Conservation (phyloP, 2,888 invertebrate species). For the Nysson spinosus region DNA sequence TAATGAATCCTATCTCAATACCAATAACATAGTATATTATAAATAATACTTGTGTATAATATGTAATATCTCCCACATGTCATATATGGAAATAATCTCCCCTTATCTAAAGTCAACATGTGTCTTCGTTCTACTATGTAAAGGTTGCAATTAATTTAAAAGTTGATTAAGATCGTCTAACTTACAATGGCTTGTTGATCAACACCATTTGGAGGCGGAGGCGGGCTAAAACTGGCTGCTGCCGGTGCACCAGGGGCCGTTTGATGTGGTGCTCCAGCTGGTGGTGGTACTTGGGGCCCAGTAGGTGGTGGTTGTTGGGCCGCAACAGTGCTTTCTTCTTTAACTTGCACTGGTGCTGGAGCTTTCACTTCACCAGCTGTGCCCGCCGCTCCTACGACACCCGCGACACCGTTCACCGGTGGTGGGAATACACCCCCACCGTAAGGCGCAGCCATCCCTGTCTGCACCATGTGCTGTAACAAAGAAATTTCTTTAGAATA, state of each 20-base stretch:
- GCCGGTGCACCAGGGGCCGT: conserved; percentile 71
- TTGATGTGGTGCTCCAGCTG: conserved; percentile 69
- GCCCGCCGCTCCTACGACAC: conserved; percentile 78
- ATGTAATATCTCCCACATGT: no score
- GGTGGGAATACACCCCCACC: conserved; percentile 81
- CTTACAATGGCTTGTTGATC: conserved; percentile 75
- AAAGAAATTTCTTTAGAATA: conserved; percentile 44
- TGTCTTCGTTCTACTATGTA: no score
- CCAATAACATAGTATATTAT: no score
- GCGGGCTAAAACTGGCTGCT: conserved; percentile 79
- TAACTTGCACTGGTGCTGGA: conserved; percentile 76
- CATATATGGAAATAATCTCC: no score
- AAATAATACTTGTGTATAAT: no score
- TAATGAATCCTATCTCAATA: no score
- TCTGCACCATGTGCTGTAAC: conserved; percentile 95
- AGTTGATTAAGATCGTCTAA: conserved; percentile 8
- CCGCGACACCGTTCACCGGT: conserved; percentile 78
- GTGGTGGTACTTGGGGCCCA: conserved; percentile 74
- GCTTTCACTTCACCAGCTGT: conserved; percentile 78
- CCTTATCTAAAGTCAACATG: no score
- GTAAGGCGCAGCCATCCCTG: conserved; percentile 89
- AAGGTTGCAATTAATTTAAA: not conserved
- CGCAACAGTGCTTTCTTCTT: conserved; percentile 73
- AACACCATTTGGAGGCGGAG: conserved; percentile 79
- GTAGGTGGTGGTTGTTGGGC: conserved; percentile 72